Evolutionary conservation across 2,113 vertebrate species (phyloP), one percentile per base, ranked within the genome.

Genomic region (Hydrochoerus hydrochaeris): DNA sequence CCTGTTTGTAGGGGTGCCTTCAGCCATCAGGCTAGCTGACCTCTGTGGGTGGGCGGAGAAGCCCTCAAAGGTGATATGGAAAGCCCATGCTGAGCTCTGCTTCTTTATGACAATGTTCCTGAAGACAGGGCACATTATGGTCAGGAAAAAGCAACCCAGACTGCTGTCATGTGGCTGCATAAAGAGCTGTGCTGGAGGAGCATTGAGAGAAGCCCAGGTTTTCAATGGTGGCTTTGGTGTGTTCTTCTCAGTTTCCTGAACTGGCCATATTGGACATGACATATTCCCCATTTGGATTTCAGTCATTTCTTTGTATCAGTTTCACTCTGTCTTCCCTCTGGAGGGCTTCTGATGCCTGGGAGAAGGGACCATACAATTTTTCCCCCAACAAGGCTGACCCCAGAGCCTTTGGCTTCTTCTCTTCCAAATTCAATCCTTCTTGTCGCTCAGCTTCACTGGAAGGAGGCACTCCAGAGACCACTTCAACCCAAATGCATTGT

Each of bases 101-200:
- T 98, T 97, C 97, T 98, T 98, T 97, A 97, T 98, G 95, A 97
- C 98, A 97, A 86, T 97, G 96, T 96, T 96, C 92, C 77, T 97
- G 94, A 94, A 97, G 98, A 97, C 97, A 97, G 95, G 94, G 97
- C 95, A 95, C 44, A 95, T 93, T 97, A 97, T 4, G 1, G 62
- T 95, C 95, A 97, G 96, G 95, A 98, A 98, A 97, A 95, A 98
- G 97, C 96, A 98, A 98, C 95, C 96, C 93, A 97, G 97, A 98
- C 96, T 98, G 95, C 96, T 98, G 97, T 92, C 94, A 91, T 95
- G 95, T 92, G 84, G 58, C 60, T 95, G 71, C 86, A 95, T 69
- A 90, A 96, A 97, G 97, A 96, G 95, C 96, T 97, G 90, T 97
- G 97, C 95, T 0, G 0, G 81, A 98, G 91, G 91, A 97, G 95